Percentiles rank a stretch among this genome's conserved stretches.
Evolutionary conservation across 2,113 vertebrate genomes (phyloP).

Genomic region (Cottus gobio): DNA sequence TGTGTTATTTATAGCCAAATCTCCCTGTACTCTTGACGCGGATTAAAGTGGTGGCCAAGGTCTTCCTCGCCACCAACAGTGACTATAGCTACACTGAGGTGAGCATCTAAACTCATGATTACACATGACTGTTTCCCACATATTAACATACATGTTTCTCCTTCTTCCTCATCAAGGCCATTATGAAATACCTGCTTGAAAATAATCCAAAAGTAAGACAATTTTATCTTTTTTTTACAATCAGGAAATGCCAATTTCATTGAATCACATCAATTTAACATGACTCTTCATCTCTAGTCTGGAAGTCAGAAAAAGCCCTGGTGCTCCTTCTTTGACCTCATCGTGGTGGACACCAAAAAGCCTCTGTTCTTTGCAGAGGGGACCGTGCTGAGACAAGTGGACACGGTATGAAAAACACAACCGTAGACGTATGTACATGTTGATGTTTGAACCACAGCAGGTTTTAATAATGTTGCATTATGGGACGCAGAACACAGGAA

Average conservation of each 20-base stretch:
- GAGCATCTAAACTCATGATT: slow-evolving; percentile 41
- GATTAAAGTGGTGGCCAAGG: slow-evolving; percentile 87
- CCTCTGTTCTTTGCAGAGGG: slow-evolving; percentile 88
- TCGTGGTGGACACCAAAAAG: slow-evolving; percentile 89
- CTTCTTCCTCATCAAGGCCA: slow-evolving; percentile 74
- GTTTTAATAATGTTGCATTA: slow-evolving; percentile 12
- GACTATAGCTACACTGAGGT: slow-evolving; percentile 87
- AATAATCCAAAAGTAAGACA: slow-evolving; percentile 74
- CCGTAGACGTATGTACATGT: not conserved
- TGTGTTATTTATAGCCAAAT: slow-evolving; percentile 68
- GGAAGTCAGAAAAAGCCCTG: slow-evolving; percentile 64
- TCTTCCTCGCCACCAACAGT: slow-evolving; percentile 90
- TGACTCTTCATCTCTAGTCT: slow-evolving; percentile 54
- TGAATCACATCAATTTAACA: not conserved
- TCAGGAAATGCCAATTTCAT: not conserved
- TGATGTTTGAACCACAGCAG: not conserved
- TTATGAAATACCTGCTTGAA: slow-evolving; percentile 88
- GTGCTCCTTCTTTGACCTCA: slow-evolving; percentile 87
- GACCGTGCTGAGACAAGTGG: slow-evolving; percentile 88
- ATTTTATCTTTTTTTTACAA: not conserved
- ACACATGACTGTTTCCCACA: not conserved
- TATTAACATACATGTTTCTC: not conserved
- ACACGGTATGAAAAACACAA: slow-evolving; percentile 76
- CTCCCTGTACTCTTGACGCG: slow-evolving; percentile 83
- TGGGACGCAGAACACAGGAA: slow-evolving; percentile 84